phyloP scores from a whole-genome alignment of 2,797 vertebrate species.

The Rhinatrema bivittatum region DNA sequence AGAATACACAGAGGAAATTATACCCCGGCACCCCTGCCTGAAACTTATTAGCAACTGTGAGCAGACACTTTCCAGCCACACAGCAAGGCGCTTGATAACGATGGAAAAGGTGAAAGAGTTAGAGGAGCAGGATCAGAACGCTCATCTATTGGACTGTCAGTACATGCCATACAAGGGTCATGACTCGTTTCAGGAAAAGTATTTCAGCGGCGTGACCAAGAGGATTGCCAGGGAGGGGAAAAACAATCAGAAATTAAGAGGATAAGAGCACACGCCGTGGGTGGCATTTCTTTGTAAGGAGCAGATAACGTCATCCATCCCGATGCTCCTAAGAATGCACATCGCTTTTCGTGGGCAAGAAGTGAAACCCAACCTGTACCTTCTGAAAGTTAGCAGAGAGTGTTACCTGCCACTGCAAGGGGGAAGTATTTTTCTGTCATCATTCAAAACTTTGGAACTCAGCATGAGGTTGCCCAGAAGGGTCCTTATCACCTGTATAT shows the following conservation, averaged over 20 bases:
- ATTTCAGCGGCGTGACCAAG: constrained; percentile 90
- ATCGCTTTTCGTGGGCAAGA: constrained; percentile 39
- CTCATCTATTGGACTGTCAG: constrained; percentile 54
- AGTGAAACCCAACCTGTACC: no score
- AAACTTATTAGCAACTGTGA: constrained; percentile 90
- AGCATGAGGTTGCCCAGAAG: no score
- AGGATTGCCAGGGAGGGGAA: constrained; percentile 69
- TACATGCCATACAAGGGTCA: constrained; percentile 79
- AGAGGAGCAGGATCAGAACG: constrained; percentile 71
- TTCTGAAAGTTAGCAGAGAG: no score
- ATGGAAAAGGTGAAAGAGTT: constrained; percentile 95
- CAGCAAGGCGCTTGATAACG: constrained; percentile 85
- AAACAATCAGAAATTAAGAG: constrained; percentile 61
- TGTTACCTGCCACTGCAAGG: no score
- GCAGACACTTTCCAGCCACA: constrained; percentile 92
- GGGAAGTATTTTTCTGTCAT: no score
- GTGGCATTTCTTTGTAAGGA: constrained; percentile 24
- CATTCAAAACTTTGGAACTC: no score
- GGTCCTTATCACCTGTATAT: no score
- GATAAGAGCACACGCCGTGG: constrained; percentile 45
- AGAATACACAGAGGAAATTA: constrained; percentile 85
- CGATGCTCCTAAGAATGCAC: constrained; percentile 39
- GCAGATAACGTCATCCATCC: constrained; percentile 26
- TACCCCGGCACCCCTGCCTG: constrained; percentile 86
- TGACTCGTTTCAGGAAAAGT: constrained; percentile 95